phyloP scores from a whole-genome alignment of 2,113 vertebrate genomes.

The Grallaria varia region DNA sequence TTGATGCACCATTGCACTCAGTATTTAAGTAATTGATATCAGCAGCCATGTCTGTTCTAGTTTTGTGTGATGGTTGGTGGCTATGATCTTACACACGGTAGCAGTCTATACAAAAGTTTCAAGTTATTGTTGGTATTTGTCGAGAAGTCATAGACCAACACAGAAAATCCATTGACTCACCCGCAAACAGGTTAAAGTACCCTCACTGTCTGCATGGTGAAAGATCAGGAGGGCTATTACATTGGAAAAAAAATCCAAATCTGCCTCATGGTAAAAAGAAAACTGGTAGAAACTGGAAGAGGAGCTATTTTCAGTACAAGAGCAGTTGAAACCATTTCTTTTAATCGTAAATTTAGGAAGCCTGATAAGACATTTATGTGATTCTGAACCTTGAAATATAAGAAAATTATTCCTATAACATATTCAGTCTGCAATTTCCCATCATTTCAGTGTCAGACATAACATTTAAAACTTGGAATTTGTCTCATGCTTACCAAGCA shows the following conservation, averaged over 20 bases:
- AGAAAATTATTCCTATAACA: not conserved
- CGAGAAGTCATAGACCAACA: not conserved
- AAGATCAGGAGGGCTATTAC: not conserved
- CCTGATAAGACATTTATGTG: not conserved
- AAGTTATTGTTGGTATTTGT: not conserved
- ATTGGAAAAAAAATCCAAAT: not conserved
- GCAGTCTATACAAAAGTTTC: not conserved
- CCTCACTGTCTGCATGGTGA: not conserved
- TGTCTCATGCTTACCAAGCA: slow-evolving; percentile 5
- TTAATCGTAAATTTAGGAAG: slow-evolving; percentile 1
- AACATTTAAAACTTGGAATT: not conserved
- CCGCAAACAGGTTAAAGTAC: not conserved
- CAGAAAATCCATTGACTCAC: not conserved
- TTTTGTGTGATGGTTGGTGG: not conserved
- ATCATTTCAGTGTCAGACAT: not conserved
- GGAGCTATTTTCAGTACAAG: not conserved
- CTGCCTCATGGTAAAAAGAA: not conserved
- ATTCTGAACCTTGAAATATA: slow-evolving; percentile 22
- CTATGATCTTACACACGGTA: not conserved
- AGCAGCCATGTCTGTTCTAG: not conserved
- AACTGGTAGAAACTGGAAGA: not conserved
- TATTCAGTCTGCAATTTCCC: not conserved
- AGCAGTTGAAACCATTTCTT: not conserved
- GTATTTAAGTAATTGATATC: not conserved
- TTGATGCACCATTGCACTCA: not conserved